Conservation (phyloP, 2,113 vertebrate species). For the Gymnogyps californianus region DNA sequence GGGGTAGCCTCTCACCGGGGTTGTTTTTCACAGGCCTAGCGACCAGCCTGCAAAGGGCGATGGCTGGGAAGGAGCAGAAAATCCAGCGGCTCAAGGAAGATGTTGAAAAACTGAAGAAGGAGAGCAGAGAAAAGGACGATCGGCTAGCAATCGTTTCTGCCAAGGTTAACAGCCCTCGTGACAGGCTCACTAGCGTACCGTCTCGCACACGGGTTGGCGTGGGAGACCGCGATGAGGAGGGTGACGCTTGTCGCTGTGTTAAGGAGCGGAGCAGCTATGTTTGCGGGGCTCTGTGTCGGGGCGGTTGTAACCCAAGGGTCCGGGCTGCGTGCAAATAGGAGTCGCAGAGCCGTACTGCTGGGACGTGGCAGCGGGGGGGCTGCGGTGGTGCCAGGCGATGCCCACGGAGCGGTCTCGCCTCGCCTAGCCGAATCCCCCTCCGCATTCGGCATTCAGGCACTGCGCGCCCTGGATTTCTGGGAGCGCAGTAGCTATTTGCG, state of each 20-base stretch:
- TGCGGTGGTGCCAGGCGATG: too few species aligned
- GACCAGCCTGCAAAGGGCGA: conserved; percentile 71
- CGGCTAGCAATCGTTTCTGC: conserved; percentile 68
- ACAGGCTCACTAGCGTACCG: neutral
- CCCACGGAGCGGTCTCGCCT: fast-evolving
- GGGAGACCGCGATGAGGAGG: neutral
- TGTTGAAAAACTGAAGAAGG: conserved; percentile 57
- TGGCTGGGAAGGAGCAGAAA: conserved; percentile 68
- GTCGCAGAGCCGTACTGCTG: neutral
- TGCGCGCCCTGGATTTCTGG: neutral
- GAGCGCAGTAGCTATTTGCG: neutral
- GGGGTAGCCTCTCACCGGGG: neutral
- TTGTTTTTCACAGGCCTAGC: conserved; percentile 59
- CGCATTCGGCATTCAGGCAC: neutral
- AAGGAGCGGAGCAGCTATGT: fast-evolving
- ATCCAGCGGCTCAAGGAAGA: conserved; percentile 66
- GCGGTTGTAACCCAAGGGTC: neutral
- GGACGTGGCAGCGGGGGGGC: neutral
- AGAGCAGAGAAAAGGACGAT: conserved; percentile 67
- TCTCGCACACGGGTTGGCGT: fast-evolving
- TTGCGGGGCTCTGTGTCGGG: neutral
- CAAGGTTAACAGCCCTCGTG: conserved; percentile 50
- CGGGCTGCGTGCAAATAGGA: neutral
- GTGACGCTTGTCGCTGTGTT: fast-evolving
- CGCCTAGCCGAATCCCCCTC: neutral